A percentile compares a stretch with the other conserved stretches of the same genome.
Evolutionary conservation across 2,888 invertebrate genomes (phyloP).

Genomic region (Heliconius aoede): DNA sequence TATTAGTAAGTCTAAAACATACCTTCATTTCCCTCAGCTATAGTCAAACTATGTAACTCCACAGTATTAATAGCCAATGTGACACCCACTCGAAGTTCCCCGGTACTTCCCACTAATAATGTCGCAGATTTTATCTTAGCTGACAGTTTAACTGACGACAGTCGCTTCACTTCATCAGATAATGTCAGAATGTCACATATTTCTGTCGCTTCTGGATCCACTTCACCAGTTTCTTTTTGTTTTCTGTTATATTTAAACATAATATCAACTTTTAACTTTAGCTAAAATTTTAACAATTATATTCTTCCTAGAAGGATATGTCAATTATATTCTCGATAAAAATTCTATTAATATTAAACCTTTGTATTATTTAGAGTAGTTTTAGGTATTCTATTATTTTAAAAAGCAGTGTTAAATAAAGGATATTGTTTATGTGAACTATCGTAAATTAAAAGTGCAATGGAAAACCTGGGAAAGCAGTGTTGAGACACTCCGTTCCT

Average conservation of each 20-base stretch:
- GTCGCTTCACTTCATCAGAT: constrained; percentile 88
- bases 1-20: neutral
- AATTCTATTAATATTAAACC: no score
- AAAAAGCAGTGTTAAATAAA: no score
- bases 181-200: constrained; percentile 80
- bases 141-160: constrained; percentile 86
- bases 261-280: neutral
- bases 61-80: constrained; percentile 90
- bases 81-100: constrained; percentile 87
- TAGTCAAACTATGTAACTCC: constrained; percentile 85
- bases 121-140: constrained; percentile 89
- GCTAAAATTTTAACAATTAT: no score
- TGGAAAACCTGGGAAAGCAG: no score
- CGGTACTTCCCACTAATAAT: constrained; percentile 87
- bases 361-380: no score
- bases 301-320: no score
- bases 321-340: no score
- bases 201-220: constrained; percentile 60
- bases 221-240: constrained; percentile 68
- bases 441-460: no score
- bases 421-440: no score
- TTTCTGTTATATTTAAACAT: constrained; percentile 56
- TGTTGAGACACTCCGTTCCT: no score
- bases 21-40: constrained; percentile 83
- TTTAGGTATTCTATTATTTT: no score